Evolutionary conservation across 2,797 vertebrate species (phyloP).

Genomic region (Enteromius radiatus): DNA sequence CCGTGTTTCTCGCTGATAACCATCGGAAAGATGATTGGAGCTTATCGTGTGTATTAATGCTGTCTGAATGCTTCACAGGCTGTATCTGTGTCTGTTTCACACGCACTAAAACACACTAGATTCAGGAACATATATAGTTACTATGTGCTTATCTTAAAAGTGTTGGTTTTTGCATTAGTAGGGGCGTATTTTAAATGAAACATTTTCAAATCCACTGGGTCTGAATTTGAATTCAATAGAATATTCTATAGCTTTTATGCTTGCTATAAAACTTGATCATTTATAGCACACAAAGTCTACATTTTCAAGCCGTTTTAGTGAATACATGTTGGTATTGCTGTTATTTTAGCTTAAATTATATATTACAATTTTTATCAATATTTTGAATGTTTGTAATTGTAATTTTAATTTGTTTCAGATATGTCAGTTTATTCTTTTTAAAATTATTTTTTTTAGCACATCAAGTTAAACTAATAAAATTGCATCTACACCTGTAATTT

Average conservation of each 20-base stretch:
- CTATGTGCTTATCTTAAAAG: background rate
- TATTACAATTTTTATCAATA: background rate
- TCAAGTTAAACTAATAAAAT: background rate
- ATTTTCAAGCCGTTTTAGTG: background rate
- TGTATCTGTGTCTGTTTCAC: background rate
- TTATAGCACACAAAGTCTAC: background rate
- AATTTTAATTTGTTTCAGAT: background rate
- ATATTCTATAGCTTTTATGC: background rate
- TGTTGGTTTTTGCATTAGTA: background rate
- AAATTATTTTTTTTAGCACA: background rate
- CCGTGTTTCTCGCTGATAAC: background rate
- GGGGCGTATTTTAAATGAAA: background rate
- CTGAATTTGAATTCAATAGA: background rate
- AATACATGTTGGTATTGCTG: background rate
- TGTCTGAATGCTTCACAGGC: background rate
- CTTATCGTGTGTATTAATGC: conserved; percentile 31
- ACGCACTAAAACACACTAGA: background rate
- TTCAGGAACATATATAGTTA: background rate
- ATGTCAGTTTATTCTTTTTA: background rate
- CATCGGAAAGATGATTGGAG: background rate
- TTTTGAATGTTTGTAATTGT: background rate
- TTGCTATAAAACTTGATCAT: background rate
- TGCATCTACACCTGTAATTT: background rate
- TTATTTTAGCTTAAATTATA: background rate
- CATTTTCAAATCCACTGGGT: background rate